Percentiles rank a stretch among this genome's conserved stretches.
Conservation (phyloP, 1,140 invertebrate genomes). For the Brachionus plicatilis region DNA sequence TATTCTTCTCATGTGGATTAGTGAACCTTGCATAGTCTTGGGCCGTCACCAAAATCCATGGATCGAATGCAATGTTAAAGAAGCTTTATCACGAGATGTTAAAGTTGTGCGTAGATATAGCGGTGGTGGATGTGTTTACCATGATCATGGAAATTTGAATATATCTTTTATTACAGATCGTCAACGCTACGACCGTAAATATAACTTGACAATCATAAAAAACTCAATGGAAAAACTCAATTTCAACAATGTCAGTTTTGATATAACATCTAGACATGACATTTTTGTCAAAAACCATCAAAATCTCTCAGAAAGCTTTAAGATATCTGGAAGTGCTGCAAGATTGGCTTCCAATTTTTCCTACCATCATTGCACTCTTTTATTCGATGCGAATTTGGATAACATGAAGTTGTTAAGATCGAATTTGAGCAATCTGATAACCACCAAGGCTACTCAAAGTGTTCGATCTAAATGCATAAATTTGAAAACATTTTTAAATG, state of each 20-base stretch:
- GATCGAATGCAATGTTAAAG: conserved; percentile 72
- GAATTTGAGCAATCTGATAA: conserved; percentile 60
- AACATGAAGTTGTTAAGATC: conserved; percentile 56
- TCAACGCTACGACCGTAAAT: conserved; percentile 70
- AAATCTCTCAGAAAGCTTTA: conserved; percentile 22
- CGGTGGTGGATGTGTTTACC: conserved; percentile 68
- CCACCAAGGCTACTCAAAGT: conserved; percentile 75
- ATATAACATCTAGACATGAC: conserved; percentile 42
- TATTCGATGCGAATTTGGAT: conserved; percentile 73
- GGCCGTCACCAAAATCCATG: conserved; percentile 95
- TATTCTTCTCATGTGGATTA: conserved; percentile 80
- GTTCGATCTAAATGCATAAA: conserved; percentile 61
- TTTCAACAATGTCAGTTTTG: conserved; percentile 61
- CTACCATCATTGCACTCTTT: conserved; percentile 88
- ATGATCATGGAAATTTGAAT: conserved; percentile 40
- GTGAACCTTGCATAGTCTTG: conserved; percentile 85
- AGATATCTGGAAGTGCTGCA: conserved; percentile 85
- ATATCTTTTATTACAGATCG: conserved; percentile 23
- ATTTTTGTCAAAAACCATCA: neutral
- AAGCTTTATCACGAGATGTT: conserved; percentile 60
- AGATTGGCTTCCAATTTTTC: conserved; percentile 75
- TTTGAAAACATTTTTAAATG: conserved; percentile 25
- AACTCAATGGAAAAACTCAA: conserved; percentile 71
- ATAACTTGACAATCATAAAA: conserved; percentile 71
- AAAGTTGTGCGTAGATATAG: conserved; percentile 77